Evolutionary conservation across 2,888 invertebrate genomes (phyloP).

Genomic region (Neelides folsomi): DNA sequence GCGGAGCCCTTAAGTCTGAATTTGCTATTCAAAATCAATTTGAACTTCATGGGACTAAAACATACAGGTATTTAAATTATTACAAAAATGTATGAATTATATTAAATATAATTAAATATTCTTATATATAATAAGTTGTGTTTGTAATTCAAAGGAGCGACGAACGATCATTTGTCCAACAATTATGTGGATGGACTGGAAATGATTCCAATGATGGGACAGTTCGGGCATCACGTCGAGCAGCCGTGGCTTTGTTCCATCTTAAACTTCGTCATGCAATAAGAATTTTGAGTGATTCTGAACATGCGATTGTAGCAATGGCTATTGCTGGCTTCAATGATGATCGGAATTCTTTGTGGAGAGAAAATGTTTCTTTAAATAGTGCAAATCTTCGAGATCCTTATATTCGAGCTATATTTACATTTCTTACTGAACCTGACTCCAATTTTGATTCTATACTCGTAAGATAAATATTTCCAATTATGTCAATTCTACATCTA

Average conservation of each 20-base stretch:
- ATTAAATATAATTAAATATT: too few relatives aligned
- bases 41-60: slow-evolving; percentile 27
- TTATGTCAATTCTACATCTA: background rate
- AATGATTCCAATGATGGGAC: slow-evolving; percentile 53
- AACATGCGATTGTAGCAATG: slow-evolving; percentile 30
- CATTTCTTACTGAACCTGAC: slow-evolving; percentile 70
- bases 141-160: slow-evolving; percentile 47
- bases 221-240: slow-evolving; percentile 64
- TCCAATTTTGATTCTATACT: slow-evolving; percentile 61
- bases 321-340: slow-evolving; percentile 57
- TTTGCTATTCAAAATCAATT: slow-evolving; percentile 28
- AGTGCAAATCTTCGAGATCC: slow-evolving; percentile 69
- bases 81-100: background rate
- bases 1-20: slow-evolving; percentile 26
- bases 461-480: slow-evolving; percentile 45
- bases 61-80: slow-evolving; percentile 18
- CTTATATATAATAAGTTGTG: too few relatives aligned
- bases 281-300: slow-evolving; percentile 58
- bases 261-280: slow-evolving; percentile 70
- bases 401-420: slow-evolving; percentile 78
- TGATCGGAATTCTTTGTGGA: slow-evolving; percentile 67
- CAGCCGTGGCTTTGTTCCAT: slow-evolving; percentile 82
- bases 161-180: slow-evolving; percentile 64
- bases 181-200: slow-evolving; percentile 72
- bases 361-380: slow-evolving; percentile 58